Evolutionary conservation across 2,888 invertebrate genomes (phyloP).

Genomic region (Choristoneura rosaceana): DNA sequence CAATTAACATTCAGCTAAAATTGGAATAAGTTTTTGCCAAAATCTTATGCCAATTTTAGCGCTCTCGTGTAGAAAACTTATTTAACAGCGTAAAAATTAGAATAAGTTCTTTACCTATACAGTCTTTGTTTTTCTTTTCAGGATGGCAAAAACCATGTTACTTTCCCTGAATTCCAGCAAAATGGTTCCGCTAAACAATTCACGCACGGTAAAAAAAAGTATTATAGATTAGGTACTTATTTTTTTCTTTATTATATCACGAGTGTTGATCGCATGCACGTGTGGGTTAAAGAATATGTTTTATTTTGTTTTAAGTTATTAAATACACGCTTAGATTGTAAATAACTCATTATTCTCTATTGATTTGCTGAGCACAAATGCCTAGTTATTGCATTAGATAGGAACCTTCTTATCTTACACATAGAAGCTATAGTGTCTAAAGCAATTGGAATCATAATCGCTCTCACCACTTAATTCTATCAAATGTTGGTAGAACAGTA

Average conservation of each 20-base stretch:
- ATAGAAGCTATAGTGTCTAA: neutral
- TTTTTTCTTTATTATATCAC: conserved; percentile 80
- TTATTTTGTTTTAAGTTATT: conserved; percentile 53
- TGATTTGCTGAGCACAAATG: conserved; percentile 41
- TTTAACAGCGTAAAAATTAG: no score
- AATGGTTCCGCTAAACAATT: conserved; percentile 95
- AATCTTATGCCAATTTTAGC: no score
- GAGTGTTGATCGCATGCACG: conserved; percentile 84
- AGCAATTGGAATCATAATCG: no score
- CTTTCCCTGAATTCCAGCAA: conserved; percentile 95
- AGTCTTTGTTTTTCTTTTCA: conserved; percentile 67
- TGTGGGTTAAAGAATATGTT: conserved; percentile 75
- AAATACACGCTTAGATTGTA: conserved; percentile 46
- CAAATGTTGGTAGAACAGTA: no score
- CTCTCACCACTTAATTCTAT: no score
- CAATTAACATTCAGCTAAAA: no score
- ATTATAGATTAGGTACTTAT: conserved; percentile 88
- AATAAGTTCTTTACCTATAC: neutral
- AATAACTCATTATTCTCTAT: conserved; percentile 27
- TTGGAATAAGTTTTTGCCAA: no score
- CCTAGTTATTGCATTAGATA: conserved; percentile 38
- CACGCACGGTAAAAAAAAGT: conserved; percentile 93
- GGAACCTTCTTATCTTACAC: neutral
- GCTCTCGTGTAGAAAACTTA: no score
- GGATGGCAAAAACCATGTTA: conserved; percentile 95